These are phyloP conservation scores for Bursaphelenchus okinawaensis DNA, from an alignment of 2,888 invertebrate species.

Conservation along the genomic window DNA sequence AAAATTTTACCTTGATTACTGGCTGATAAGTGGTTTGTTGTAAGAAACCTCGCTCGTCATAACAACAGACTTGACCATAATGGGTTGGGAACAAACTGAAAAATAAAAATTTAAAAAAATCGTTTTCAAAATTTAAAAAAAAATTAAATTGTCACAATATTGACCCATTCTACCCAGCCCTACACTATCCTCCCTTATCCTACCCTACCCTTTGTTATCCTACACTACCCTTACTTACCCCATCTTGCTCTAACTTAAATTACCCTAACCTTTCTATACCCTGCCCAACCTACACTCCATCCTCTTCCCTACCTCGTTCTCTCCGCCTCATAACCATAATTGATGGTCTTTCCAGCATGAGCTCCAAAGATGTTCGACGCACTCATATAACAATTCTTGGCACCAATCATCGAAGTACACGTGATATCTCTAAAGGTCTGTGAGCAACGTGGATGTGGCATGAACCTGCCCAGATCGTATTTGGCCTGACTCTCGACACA, in stretches of 20 bases:
- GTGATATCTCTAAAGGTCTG: constrained; percentile 55
- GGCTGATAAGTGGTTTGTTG: constrained; percentile 91
- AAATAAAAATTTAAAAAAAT: too few relatives aligned
- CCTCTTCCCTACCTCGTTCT: not conserved
- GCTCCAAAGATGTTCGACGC: constrained; percentile 55
- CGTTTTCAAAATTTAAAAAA: too few relatives aligned
- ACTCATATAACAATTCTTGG: constrained; percentile 71
- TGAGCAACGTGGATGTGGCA: constrained; percentile 65
- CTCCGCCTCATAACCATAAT: constrained; percentile 43
- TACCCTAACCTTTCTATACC: not conserved
- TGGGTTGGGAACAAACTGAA: constrained; percentile 55
- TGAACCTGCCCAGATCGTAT: constrained; percentile 81
- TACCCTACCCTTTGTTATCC: not conserved
- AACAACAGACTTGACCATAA: constrained; percentile 89
- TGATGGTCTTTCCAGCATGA: constrained; percentile 38
- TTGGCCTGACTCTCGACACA: constrained; percentile 76
- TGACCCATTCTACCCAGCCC: not conserved
- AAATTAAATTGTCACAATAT: too few relatives aligned
- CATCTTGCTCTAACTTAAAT: too few relatives aligned
- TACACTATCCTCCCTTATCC: constrained; percentile 6
- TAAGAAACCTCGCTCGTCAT: constrained; percentile 80
- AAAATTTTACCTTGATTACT: constrained; percentile 58
- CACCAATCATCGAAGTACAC: constrained; percentile 80
- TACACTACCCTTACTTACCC: too few relatives aligned
- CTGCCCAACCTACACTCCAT: not conserved